A percentile compares a stretch with the other conserved stretches of the same genome.
These are phyloP conservation scores for Pelobates cultripes DNA, from an alignment of 2,797 vertebrate species.

Conservation along the genomic window DNA sequence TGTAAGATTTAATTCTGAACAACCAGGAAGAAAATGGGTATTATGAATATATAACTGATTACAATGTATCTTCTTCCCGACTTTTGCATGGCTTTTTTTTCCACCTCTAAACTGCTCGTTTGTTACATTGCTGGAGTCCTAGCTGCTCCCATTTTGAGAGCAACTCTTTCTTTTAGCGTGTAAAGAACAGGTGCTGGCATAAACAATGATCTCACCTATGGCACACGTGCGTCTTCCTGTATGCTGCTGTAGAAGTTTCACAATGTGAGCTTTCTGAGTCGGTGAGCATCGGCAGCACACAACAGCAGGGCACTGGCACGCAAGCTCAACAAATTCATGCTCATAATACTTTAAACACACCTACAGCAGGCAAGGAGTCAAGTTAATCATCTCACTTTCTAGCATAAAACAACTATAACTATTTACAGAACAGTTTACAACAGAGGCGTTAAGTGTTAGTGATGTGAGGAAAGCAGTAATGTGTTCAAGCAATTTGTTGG, in stretches of 20 bases:
- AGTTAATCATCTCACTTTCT: not conserved
- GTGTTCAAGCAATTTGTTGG: too few species aligned
- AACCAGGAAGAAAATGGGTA: too few species aligned
- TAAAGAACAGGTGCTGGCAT: not conserved
- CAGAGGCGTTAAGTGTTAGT: too few species aligned
- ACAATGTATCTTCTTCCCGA: too few species aligned
- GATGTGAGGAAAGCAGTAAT: too few species aligned
- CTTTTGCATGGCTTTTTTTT: too few species aligned
- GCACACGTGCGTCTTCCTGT: conserved; percentile 90
- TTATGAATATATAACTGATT: too few species aligned
- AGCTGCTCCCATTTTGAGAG: too few species aligned
- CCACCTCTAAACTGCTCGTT: too few species aligned
- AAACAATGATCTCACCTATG: conserved; percentile 77
- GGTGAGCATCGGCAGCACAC: conserved; percentile 97
- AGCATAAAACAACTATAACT: not conserved
- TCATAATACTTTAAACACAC: conserved; percentile 94
- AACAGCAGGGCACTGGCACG: conserved; percentile 94
- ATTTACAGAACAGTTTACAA: not conserved
- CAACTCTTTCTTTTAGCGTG: too few species aligned
- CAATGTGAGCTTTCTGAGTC: conserved; percentile 95
- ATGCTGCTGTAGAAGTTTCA: conserved; percentile 87
- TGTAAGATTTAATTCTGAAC: too few species aligned
- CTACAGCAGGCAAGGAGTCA: conserved; percentile 63
- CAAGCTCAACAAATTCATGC: conserved; percentile 94
- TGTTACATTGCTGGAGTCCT: too few species aligned